Conservation (phyloP, 2,888 invertebrate genomes). For the Plagodis dolabraria region DNA sequence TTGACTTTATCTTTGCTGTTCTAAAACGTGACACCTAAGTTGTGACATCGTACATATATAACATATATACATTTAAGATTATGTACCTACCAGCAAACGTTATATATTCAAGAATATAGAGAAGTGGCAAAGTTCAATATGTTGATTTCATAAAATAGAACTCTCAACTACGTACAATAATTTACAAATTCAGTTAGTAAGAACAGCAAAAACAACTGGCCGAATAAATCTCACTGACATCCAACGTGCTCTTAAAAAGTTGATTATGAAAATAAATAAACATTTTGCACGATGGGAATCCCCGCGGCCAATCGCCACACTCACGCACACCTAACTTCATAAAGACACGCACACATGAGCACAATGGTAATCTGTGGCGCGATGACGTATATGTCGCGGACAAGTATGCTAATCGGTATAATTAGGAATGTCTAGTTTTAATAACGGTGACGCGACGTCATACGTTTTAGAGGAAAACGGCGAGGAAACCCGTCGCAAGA, state of each 20-base stretch:
- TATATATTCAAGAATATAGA: too few relatives aligned
- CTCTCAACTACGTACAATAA: not conserved
- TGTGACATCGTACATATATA: too few relatives aligned
- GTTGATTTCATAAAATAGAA: too few relatives aligned
- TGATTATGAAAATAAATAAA: slow-evolving; percentile 34
- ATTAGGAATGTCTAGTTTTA: slow-evolving; percentile 49
- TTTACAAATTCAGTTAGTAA: not conserved
- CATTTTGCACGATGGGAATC: slow-evolving; percentile 67
- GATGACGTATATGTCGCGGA: slow-evolving; percentile 35
- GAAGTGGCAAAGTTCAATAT: too few relatives aligned
- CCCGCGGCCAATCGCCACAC: slow-evolving; percentile 49
- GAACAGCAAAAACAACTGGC: slow-evolving; percentile 12
- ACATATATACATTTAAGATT: too few relatives aligned
- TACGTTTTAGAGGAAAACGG: slow-evolving; percentile 34
- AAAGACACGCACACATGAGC: slow-evolving; percentile 28
- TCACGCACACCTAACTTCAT: slow-evolving; percentile 28
- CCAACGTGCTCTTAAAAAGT: slow-evolving; percentile 43
- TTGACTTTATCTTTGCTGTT: too few relatives aligned
- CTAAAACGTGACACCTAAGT: too few relatives aligned
- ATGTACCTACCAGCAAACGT: too few relatives aligned
- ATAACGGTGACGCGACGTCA: slow-evolving; percentile 41
- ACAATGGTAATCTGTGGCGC: slow-evolving; percentile 25
- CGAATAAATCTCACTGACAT: slow-evolving; percentile 21
- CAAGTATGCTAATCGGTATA: slow-evolving; percentile 47
- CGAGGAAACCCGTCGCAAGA: slow-evolving; percentile 23